Conservation (phyloP, 2,113 vertebrate species). For the Aspidoscelis tigris region DNA sequence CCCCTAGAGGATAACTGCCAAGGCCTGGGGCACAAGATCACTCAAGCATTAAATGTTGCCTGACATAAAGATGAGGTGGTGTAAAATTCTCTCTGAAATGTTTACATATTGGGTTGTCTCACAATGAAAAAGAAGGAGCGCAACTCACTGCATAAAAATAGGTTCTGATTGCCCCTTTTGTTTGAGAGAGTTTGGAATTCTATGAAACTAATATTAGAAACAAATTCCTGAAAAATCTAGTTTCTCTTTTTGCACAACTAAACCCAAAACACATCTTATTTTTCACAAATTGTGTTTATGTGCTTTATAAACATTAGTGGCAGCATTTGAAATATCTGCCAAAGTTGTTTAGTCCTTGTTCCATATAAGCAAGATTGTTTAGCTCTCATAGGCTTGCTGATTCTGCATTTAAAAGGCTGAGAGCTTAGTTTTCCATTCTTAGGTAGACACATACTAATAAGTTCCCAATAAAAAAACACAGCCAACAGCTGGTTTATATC, state of each 20-base stretch:
- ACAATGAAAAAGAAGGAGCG: conserved; percentile 52
- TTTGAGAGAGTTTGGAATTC: conserved; percentile 58
- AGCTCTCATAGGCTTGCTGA: conserved; percentile 60
- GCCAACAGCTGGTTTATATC: conserved; percentile 65
- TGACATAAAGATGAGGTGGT: conserved; percentile 73
- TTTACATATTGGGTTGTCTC: conserved; percentile 69
- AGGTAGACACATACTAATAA: conserved; percentile 33
- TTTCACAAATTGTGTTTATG: conserved; percentile 67
- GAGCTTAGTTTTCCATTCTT: conserved; percentile 45
- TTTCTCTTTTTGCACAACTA: conserved; percentile 45
- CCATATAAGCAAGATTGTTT: conserved; percentile 72
- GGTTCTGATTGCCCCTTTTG: conserved; percentile 62
- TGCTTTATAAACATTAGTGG: conserved; percentile 74
- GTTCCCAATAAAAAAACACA: conserved; percentile 45
- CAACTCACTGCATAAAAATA: conserved; percentile 62
- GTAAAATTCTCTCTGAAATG: conserved; percentile 73
- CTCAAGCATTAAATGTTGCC: conserved; percentile 71
- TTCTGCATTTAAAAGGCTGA: conserved; percentile 56
- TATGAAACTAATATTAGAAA: conserved; percentile 66
- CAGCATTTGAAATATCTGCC: conserved; percentile 69
- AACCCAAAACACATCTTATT: conserved; percentile 72
- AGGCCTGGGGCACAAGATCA: conserved; percentile 53
- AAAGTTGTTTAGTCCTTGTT: conserved; percentile 50
- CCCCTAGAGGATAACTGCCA: conserved; percentile 63
- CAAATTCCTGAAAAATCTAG: conserved; percentile 44